Percentiles rank a stretch among this genome's conserved stretches.
Evolutionary conservation across 2,797 vertebrate species (phyloP).

Genomic region (Oreochromis mossambicus): DNA sequence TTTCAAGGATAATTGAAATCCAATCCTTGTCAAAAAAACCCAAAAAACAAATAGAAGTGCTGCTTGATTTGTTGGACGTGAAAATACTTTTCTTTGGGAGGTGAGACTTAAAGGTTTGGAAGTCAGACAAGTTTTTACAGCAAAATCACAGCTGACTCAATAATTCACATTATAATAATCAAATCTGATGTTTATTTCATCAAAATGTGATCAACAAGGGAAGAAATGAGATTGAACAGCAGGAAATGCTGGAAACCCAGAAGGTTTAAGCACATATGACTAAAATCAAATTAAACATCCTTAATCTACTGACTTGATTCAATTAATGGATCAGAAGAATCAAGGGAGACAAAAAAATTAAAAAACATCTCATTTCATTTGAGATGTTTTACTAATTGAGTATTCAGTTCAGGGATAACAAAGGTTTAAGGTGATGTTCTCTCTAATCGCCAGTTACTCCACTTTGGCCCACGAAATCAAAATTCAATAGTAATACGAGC

Average conservation of each 20-base stretch:
- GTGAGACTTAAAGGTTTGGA: neutral
- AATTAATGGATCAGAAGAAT: neutral
- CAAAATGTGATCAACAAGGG: neutral
- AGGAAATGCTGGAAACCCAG: neutral
- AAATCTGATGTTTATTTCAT: neutral
- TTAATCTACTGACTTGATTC: neutral
- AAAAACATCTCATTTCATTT: neutral
- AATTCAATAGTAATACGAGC: neutral
- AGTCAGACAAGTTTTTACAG: neutral
- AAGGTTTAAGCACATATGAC: neutral
- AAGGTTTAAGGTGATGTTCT: neutral
- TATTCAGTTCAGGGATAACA: neutral
- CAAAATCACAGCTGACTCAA: neutral
- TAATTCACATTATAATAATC: neutral
- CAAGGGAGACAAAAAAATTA: neutral
- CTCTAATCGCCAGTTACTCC: neutral
- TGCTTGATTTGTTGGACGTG: neutral
- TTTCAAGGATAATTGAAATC: conserved; percentile 8
- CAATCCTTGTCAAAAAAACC: neutral
- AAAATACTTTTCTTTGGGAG: neutral
- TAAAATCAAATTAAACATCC: neutral
- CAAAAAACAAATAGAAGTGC: neutral
- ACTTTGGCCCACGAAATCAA: neutral
- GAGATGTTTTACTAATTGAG: neutral
- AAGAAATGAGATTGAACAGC: neutral